These are phyloP conservation scores for Dromaius novaehollandiae DNA, from an alignment of 2,113 vertebrate genomes.

Conservation along the genomic window DNA sequence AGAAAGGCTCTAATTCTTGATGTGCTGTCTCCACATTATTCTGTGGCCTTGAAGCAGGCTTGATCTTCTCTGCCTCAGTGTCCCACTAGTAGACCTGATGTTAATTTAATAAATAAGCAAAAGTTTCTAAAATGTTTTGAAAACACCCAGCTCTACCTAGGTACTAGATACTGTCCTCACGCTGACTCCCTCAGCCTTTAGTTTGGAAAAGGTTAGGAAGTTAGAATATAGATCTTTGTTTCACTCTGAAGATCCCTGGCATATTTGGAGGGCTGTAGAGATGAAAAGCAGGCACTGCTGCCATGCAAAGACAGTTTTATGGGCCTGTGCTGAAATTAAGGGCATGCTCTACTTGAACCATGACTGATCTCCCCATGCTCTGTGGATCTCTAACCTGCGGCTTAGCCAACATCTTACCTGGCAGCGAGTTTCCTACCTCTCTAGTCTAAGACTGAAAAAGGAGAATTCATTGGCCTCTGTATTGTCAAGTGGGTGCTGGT, in stretches of 20 bases:
- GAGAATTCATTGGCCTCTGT: not conserved
- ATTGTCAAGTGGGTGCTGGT: not conserved
- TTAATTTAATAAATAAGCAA: not conserved
- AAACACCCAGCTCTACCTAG: not conserved
- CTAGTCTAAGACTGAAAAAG: not conserved
- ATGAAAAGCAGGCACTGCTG: not conserved
- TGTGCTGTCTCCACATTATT: not conserved
- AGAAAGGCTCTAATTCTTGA: not conserved
- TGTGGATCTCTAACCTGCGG: not conserved
- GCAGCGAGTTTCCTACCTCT: not conserved
- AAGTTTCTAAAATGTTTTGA: not conserved
- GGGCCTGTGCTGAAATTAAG: not conserved
- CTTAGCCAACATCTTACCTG: not conserved
- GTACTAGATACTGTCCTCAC: not conserved
- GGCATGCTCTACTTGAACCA: not conserved
- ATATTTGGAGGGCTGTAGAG: not conserved
- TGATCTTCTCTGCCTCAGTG: not conserved
- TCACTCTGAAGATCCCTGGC: not conserved
- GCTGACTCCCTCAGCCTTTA: not conserved
- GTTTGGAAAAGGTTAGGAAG: not conserved
- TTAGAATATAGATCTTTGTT: not conserved
- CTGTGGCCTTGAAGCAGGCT: not conserved
- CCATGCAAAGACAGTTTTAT: not conserved
- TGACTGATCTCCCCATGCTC: fast-evolving
- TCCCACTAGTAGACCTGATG: not conserved